Evolutionary conservation across 2,888 invertebrate species (phyloP).

Genomic region (Cheilosia vernalis): DNA sequence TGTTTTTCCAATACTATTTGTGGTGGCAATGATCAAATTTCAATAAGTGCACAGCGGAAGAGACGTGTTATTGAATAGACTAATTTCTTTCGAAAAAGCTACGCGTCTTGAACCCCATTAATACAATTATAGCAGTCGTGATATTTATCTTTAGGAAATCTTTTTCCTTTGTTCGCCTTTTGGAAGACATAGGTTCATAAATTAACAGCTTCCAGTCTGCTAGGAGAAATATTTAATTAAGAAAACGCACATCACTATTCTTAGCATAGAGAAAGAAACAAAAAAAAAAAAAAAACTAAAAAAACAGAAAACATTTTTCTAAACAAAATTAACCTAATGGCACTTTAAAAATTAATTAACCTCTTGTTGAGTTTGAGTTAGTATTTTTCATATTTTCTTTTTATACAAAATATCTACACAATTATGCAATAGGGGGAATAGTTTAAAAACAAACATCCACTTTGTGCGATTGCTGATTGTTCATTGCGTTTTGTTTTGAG

Average conservation of each 20-base stretch:
- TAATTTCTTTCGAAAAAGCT: constrained; percentile 19
- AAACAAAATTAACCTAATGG: constrained; percentile 71
- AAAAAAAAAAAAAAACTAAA: background rate
- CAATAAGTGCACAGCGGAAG: constrained; percentile 24
- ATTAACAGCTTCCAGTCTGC: constrained; percentile 53
- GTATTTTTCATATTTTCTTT: constrained; percentile 32
- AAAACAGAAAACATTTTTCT: constrained; percentile 43
- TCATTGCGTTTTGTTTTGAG: constrained; percentile 48
- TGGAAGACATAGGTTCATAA: constrained; percentile 57
- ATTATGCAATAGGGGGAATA: constrained; percentile 28
- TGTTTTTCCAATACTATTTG: background rate
- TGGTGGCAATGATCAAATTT: constrained; percentile 45
- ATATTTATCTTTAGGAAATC: constrained; percentile 18
- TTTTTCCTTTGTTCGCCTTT: background rate
- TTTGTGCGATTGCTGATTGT: constrained; percentile 64
- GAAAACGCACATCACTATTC: constrained; percentile 20
- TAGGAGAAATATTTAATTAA: constrained; percentile 33
- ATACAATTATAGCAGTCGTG: constrained; percentile 45
- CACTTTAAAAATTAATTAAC: constrained; percentile 72
- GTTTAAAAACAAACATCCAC: background rate
- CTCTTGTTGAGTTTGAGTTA: constrained; percentile 49
- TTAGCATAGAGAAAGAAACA: background rate
- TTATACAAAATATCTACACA: constrained; percentile 65
- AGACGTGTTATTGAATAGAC: constrained; percentile 29
- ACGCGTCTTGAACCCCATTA: constrained; percentile 50